phyloP scores from a whole-genome alignment of 2,113 vertebrate species.

The Engraulis encrasicolus region DNA sequence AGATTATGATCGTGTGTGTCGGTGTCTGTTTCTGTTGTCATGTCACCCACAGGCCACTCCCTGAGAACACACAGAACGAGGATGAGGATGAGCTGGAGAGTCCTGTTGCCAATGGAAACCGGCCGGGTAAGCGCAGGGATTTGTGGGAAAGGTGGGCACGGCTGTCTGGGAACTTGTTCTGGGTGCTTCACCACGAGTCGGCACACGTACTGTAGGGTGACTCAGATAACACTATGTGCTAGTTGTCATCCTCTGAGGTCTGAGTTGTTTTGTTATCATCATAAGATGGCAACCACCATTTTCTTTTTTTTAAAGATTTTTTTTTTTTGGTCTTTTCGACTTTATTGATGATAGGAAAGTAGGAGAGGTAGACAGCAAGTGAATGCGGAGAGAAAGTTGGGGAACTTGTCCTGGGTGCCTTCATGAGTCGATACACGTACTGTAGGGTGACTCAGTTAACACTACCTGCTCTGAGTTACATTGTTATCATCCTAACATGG shows the following conservation, averaged over 20 bases:
- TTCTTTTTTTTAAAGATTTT: no score
- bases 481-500: not conserved
- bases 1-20: not conserved
- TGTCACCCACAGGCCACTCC: conserved; percentile 58
- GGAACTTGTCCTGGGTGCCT: no score
- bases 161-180: not conserved
- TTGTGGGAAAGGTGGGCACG: not conserved
- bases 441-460: not conserved
- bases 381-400: no score
- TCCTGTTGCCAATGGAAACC: conserved; percentile 31
- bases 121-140: conserved; percentile 43
- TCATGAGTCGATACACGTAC: no score
- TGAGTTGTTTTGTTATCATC: not conserved
- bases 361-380: no score
- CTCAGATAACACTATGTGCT: not conserved
- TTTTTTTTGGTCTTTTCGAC: no score
- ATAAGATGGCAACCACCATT: not conserved
- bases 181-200: not conserved
- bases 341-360: no score
- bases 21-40: not conserved
- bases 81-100: conserved; percentile 46
- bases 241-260: no score
- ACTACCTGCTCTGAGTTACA: not conserved
- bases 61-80: conserved; percentile 59
- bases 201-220: not conserved